Percentiles rank a stretch among this genome's conserved stretches.
phyloP scores from a whole-genome alignment of 2,113 vertebrate genomes.

The Steatornis caripensis region DNA sequence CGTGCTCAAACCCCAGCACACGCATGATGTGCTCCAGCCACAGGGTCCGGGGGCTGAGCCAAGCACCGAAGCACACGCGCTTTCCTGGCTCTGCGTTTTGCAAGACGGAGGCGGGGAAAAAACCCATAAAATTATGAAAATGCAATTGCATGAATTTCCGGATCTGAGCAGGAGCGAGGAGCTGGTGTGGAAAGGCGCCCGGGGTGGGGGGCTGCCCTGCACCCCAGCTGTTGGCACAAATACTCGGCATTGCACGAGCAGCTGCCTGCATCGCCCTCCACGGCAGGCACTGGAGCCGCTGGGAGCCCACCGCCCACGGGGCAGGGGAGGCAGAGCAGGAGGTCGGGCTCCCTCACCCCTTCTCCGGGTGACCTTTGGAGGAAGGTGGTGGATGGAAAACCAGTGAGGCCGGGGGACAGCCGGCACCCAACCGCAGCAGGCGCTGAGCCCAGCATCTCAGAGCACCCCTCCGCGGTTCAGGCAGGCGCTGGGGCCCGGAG shows the following conservation, averaged over 20 bases:
- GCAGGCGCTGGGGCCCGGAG: rapidly evolving
- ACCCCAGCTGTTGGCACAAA: background rate
- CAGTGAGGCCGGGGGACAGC: background rate
- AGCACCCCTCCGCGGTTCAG: background rate
- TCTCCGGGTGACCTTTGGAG: background rate
- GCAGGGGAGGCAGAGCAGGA: background rate
- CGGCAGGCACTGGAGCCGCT: rapidly evolving
- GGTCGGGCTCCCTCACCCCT: background rate
- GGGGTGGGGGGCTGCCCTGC: rapidly evolving
- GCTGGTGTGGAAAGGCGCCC: rapidly evolving
- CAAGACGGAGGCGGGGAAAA: background rate
- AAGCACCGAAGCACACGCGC: background rate
- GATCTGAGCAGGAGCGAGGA: background rate
- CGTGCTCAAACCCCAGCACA: background rate
- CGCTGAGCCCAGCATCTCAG: rapidly evolving
- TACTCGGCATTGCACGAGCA: background rate
- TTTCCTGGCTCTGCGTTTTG: background rate
- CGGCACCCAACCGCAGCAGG: rapidly evolving
- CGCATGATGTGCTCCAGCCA: background rate
- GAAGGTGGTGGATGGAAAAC: background rate
- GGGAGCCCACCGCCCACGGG: background rate
- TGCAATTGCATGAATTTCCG: background rate
- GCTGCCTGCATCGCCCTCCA: background rate
- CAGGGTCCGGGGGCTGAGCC: background rate
- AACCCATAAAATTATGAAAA: background rate